Percentiles rank a stretch among this genome's conserved stretches.
Conservation (phyloP, 1,140 invertebrate genomes). For the Cyphomyrmex costatus region DNA sequence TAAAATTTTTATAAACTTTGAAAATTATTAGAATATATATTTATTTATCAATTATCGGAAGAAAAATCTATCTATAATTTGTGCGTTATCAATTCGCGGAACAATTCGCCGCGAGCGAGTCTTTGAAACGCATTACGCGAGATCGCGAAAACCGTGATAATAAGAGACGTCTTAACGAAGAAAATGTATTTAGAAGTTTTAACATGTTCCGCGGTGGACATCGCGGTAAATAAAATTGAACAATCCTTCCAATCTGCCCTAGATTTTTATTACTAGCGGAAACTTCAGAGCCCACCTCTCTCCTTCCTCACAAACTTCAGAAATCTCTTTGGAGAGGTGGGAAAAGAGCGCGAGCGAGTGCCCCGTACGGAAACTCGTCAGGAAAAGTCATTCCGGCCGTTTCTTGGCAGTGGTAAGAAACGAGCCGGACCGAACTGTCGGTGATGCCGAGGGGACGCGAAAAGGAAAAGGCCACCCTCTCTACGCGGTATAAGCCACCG, state of each 20-base stretch:
- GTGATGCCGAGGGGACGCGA: conserved; percentile 11
- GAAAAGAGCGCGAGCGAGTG: neutral
- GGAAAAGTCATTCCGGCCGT: conserved; percentile 49
- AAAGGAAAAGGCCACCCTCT: conserved; percentile 53
- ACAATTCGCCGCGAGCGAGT: neutral
- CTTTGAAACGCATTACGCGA: conserved; percentile 1
- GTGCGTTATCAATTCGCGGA: neutral
- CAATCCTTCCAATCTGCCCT: conserved; percentile 58
- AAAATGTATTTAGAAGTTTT: conserved; percentile 56
- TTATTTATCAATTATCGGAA: neutral
- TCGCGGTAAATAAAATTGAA: conserved; percentile 61
- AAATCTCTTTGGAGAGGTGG: conserved; percentile 34
- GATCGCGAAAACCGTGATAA: neutral
- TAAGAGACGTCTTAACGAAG: conserved; percentile 32
- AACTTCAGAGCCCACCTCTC: conserved; percentile 14
- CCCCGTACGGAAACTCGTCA: conserved; percentile 23
- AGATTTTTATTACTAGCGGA: conserved; percentile 62
- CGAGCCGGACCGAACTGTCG: conserved; percentile 13
- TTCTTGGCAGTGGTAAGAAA: conserved; percentile 37
- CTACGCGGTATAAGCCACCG: conserved; percentile 34
- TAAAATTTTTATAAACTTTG: neutral
- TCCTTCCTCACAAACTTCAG: neutral
- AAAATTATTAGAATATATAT: neutral
- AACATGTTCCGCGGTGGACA: conserved; percentile 40
- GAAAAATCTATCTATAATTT: neutral